These are phyloP conservation scores for Sinelater perroti DNA, from an alignment of 2,888 invertebrate species.

Conservation along the genomic window DNA sequence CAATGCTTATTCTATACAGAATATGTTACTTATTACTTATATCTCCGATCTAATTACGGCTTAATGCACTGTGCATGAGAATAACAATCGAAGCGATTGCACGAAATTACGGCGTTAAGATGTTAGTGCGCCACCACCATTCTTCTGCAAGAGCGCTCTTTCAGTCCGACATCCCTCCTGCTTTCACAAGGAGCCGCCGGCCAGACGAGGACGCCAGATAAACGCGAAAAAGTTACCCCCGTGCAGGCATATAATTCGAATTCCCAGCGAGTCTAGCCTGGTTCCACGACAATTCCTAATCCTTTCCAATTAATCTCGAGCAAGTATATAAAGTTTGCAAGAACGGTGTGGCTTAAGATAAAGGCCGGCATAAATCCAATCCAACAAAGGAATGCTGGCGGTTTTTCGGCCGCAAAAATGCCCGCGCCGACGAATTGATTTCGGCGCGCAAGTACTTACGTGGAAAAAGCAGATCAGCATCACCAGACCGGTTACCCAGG, in stretches of 20 bases:
- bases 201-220: constrained; percentile 28
- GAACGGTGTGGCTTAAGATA: constrained; percentile 54
- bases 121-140: background rate
- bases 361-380: constrained; percentile 53
- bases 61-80: constrained; percentile 9
- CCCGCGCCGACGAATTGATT: constrained; percentile 20
- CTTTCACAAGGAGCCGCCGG: no score
- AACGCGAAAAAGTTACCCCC: constrained; percentile 30
- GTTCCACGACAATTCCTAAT: constrained; percentile 53
- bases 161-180: constrained; percentile 27
- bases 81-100: constrained; percentile 11
- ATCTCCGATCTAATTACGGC: no score
- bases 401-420: constrained; percentile 30
- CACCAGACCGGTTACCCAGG: constrained; percentile 84
- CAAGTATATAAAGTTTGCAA: constrained; percentile 54
- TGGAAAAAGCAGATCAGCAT: constrained; percentile 80
- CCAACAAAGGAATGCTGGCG: constrained; percentile 48
- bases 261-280: constrained; percentile 38
- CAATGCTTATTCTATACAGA: no score
- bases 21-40: no score
- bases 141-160: constrained; percentile 18
- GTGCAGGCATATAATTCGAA: constrained; percentile 39
- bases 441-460: constrained; percentile 68
- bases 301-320: constrained; percentile 55
- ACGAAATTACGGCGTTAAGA: constrained; percentile 21